phyloP scores from a whole-genome alignment of 2,797 vertebrate species.

The Ctenosaura bakeri region DNA sequence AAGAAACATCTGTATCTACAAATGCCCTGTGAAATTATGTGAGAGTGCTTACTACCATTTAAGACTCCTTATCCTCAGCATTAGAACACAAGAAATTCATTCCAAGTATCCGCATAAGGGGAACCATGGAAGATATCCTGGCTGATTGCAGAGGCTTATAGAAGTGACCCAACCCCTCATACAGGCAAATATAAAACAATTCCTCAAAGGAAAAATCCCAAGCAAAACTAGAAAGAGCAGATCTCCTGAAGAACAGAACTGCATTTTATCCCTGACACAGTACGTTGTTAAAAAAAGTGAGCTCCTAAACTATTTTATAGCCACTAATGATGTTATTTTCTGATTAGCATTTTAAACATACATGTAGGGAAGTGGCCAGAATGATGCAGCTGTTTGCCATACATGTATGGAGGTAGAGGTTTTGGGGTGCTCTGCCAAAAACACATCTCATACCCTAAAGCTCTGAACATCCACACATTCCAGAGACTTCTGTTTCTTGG shows the following conservation, averaged over 20 bases:
- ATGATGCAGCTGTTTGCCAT: not conserved
- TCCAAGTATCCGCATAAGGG: not conserved
- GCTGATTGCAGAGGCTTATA: not conserved
- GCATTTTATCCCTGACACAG: slow-evolving; percentile 3
- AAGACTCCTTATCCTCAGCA: not conserved
- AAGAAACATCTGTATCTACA: not conserved
- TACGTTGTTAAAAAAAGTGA: not conserved
- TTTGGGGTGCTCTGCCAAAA: not conserved
- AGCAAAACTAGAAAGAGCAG: slow-evolving; percentile 53
- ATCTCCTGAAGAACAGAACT: slow-evolving; percentile 71
- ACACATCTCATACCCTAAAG: not conserved
- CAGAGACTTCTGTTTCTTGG: slow-evolving; percentile 31
- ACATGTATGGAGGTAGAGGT: not conserved
- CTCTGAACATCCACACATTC: not conserved
- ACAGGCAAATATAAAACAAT: not conserved
- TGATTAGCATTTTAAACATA: not conserved
- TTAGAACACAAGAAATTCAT: not conserved
- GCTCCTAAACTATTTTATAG: not conserved
- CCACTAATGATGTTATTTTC: not conserved
- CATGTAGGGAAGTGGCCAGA: not conserved
- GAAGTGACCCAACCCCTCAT: not conserved
- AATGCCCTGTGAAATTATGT: not conserved
- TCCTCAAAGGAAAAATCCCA: not conserved
- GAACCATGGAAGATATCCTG: too few species aligned
- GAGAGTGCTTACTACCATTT: not conserved